Base-by-base conservation (phyloP, 2,888 invertebrate genomes). In the Seira ritae region DNA sequence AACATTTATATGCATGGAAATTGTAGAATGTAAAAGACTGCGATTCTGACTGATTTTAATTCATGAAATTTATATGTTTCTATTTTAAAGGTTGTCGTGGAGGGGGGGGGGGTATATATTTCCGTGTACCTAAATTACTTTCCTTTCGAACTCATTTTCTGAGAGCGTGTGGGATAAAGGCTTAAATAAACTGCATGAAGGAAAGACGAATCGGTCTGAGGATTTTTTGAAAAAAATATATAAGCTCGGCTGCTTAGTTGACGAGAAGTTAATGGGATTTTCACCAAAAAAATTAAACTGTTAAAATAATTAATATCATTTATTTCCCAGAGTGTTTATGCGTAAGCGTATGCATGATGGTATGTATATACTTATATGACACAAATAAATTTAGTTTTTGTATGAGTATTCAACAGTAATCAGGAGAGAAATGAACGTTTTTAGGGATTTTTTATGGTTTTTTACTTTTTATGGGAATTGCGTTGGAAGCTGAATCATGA, bases 211-310 rank as follows among this genome's bases (percentile, higher is more conserved):
- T 42, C 12, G 42, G 6, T 42, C 12, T 42, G 42, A 50, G 15
- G 50, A 3, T 50, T 50, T 50, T 50, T 50, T n/a, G 17, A 50
- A 3, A 8, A 31, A 15, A 50, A 50, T n/a, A 50, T 50, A 15
- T 50, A n/a, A 8, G 3, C 12, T 50, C 15, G 12, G 50, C 3
- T n/a, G 3, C 3, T 50, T 2, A 15, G 22, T 60, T 37, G 80
- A 74, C 70, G 74, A 69, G 62, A 80, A 69, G 66, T 62, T 74
- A 80, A 80, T 80, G 80, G 72, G 70, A 74, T 80, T 80, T 80
- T 80, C 42, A 69, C 80, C 80, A 80, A 80, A 80, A 68, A 69
- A 60, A 70, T 50, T 50, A 65, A 50, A 46, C 80, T 74, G 69
- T 55, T 68, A 62, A 73, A 80, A 70, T 74, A 74, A 80, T 80